Conservation (phyloP, 2,888 invertebrate genomes). For the Drosophila stalkeri region DNA sequence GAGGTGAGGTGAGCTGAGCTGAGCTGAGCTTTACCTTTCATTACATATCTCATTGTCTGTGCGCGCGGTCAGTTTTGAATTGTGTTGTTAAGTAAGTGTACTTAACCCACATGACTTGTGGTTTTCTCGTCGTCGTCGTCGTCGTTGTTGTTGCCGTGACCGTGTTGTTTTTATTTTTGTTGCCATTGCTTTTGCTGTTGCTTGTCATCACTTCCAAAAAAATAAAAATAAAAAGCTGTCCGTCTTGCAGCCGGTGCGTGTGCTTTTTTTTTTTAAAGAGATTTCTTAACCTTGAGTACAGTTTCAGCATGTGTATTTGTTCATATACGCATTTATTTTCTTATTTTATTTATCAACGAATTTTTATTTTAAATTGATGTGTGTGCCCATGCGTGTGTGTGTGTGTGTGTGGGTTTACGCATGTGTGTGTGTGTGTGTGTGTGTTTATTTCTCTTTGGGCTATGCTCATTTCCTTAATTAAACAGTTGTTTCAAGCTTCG, state of each 20-base stretch:
- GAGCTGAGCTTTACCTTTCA: constrained; percentile 68
- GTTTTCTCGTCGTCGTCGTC: constrained; percentile 55
- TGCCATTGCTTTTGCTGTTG: constrained; percentile 33
- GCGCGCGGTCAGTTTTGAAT: constrained; percentile 76
- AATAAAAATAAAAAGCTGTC: constrained; percentile 60
- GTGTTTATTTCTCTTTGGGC: constrained; percentile 57
- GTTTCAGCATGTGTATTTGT: constrained; percentile 51
- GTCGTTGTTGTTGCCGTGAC: constrained; percentile 17
- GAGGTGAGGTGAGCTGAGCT: constrained; percentile 33
- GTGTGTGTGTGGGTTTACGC: not conserved
- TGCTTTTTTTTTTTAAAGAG: constrained; percentile 62
- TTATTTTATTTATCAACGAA: constrained; percentile 64
- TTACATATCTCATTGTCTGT: constrained; percentile 74
- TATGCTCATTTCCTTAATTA: constrained; percentile 78
- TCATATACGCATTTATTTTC: constrained; percentile 25
- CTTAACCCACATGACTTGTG: constrained; percentile 81
- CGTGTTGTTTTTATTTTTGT: constrained; percentile 14
- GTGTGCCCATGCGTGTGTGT: constrained; percentile 31
- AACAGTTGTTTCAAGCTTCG: constrained; percentile 78
- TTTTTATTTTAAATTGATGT: constrained; percentile 52
- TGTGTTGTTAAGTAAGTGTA: constrained; percentile 81
- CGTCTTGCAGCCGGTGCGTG: constrained; percentile 60
- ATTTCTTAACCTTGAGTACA: constrained; percentile 81
- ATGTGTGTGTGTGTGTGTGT: constrained; percentile 19
- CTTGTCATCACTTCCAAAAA: constrained; percentile 70